Conservation (phyloP, 2,888 invertebrate genomes). For the Caenorhabditis virilis region DNA sequence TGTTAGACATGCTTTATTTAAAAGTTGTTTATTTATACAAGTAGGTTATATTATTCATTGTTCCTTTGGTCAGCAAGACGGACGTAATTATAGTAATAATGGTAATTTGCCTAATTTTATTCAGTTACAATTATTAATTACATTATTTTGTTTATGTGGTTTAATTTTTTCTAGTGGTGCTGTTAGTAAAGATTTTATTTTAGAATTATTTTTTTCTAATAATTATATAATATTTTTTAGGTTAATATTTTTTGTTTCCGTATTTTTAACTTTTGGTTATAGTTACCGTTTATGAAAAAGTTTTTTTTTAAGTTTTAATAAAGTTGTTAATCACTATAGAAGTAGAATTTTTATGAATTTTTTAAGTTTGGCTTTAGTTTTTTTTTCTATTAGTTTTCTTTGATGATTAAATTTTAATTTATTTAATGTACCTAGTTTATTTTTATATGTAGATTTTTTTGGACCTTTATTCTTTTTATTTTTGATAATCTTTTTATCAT, state of each 20-base stretch:
- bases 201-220: constrained; percentile 53
- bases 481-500: constrained; percentile 44
- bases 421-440: constrained; percentile 47
- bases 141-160: constrained; percentile 57
- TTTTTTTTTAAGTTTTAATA: constrained; percentile 52
- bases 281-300: constrained; percentile 56
- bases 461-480: constrained; percentile 69
- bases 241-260: constrained; percentile 50
- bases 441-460: constrained; percentile 53
- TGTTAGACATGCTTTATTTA: constrained; percentile 56
- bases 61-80: constrained; percentile 59
- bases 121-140: constrained; percentile 50
- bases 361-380: constrained; percentile 46
- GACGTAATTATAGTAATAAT: constrained; percentile 54
- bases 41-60: constrained; percentile 57
- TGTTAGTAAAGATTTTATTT: constrained; percentile 58
- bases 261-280: constrained; percentile 58
- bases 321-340: constrained; percentile 47
- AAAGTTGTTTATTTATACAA: constrained; percentile 57
- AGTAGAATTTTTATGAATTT: constrained; percentile 50
- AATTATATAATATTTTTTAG: constrained; percentile 46
- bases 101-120: constrained; percentile 51
- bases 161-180: constrained; percentile 55
- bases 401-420: constrained; percentile 54
- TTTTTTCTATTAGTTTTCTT: constrained; percentile 47